Conservation (phyloP, 2,113 vertebrate genomes). For the Chaetodon trifascialis region DNA sequence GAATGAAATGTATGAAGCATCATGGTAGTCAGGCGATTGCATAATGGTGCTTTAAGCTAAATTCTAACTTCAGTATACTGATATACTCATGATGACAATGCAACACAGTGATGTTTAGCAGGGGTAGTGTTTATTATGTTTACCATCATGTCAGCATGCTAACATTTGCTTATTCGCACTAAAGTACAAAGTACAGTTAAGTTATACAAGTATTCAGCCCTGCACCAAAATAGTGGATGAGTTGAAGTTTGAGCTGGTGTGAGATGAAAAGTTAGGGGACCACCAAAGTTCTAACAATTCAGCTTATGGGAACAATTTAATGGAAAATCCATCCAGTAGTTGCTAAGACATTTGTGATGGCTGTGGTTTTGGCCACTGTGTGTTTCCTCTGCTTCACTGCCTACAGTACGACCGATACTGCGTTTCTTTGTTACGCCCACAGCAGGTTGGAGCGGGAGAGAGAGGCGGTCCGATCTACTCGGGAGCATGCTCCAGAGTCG, state of each 20-base stretch:
- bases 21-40: not conserved
- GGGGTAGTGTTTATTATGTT: not conserved
- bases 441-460: too few species aligned
- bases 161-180: not conserved
- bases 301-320: not conserved
- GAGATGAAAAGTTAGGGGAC: not conserved
- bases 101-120: not conserved
- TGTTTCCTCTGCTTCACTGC: too few species aligned
- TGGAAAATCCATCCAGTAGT: not conserved
- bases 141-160: not conserved
- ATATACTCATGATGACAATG: not conserved
- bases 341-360: not conserved
- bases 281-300: not conserved
- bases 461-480: too few species aligned
- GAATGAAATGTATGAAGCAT: not conserved
- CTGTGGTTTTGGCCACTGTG: too few species aligned
- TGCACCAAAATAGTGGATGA: not conserved
- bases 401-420: too few species aligned
- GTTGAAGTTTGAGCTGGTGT: not conserved
- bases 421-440: too few species aligned
- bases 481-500: too few species aligned
- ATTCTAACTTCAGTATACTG: not conserved
- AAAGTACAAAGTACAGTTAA: not conserved
- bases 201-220: not conserved
- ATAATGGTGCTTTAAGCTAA: not conserved